Evolutionary conservation across 1,140 invertebrate genomes (phyloP), one percentile per base, ranked within the genome.

Genomic region (Neodiprion lecontei): DNA sequence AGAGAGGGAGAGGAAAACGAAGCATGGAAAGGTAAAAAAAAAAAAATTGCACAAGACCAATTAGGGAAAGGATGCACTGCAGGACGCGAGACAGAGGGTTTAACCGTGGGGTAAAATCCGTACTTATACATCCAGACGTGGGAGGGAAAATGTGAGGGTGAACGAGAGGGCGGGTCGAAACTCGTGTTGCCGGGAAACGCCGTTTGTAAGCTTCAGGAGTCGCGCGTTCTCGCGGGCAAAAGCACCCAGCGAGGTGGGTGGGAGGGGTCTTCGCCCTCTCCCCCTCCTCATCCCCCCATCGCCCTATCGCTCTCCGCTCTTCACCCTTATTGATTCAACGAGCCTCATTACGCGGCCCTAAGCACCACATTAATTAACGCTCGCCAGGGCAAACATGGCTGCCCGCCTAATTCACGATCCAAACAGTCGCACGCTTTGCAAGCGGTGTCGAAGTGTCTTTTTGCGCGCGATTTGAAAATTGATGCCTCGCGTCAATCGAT

Each of bases 171-270:
- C 79, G 81, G 81, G 80, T 68, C 81, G 81, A 73, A 69, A 72
- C 73, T 72, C 77, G 79, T 82, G 83, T 84, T 84, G 82, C 82
- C 76, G 82, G 81, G 83, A 81, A 82, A 83, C 82, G 78, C 69
- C 78, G 76, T 79, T 79, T 77, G 77, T 80, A 81, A 75, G 70
- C 79, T 77, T 74, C 75, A 76, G 80, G 77, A 79, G 81, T 78
- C 70, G 68, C 72, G 68, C 53, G 53, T 61, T 61, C 53, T 61
- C 53, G 53, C 53, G 53, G 53, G 11, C 53, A 12, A 61, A 9
- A 61, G 53, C 53, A 61, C n/a, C 11, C 11, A 9, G 53, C 9
- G 9, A 17, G 53, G 28, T 40, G 28, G 53, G 28, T 40, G 28
- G 28, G 28, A 40, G 28, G 28, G 28, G 28, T 40, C 28, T 40